Conservation (phyloP, 2,113 vertebrate species). For the Coptodon rendalli region DNA sequence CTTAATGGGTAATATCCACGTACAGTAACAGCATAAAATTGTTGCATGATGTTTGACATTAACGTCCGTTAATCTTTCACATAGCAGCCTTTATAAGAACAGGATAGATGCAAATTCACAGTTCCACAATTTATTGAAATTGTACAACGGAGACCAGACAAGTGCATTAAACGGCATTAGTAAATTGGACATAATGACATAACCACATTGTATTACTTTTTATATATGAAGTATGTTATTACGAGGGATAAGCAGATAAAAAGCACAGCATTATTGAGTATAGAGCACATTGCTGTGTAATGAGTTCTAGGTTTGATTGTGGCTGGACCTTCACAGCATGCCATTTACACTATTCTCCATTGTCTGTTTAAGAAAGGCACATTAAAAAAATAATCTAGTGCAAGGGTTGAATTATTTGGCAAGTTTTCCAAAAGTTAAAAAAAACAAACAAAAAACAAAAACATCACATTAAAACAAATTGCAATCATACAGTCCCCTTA, state of each 20-base stretch:
- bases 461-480: not conserved
- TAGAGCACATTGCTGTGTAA: not conserved
- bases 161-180: not conserved
- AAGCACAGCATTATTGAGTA: not conserved
- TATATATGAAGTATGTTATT: not conserved
- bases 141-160: fast-evolving
- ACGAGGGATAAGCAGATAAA: no score
- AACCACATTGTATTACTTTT: not conserved
- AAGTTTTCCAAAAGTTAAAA: not conserved
- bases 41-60: not conserved
- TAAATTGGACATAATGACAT: not conserved
- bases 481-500: not conserved
- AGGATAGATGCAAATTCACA: not conserved
- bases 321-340: not conserved
- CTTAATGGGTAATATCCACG: not conserved
- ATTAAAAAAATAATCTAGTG: not conserved
- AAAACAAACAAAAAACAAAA: not conserved
- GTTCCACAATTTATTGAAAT: not conserved
- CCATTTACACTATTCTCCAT: not conserved
- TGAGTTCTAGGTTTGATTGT: not conserved
- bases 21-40: not conserved
- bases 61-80: not conserved
- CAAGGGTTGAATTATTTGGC: not conserved
- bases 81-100: not conserved
- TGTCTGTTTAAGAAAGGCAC: not conserved